phyloP scores from a whole-genome alignment of 2,888 invertebrate genomes.

The Ornithoptera priamus region DNA sequence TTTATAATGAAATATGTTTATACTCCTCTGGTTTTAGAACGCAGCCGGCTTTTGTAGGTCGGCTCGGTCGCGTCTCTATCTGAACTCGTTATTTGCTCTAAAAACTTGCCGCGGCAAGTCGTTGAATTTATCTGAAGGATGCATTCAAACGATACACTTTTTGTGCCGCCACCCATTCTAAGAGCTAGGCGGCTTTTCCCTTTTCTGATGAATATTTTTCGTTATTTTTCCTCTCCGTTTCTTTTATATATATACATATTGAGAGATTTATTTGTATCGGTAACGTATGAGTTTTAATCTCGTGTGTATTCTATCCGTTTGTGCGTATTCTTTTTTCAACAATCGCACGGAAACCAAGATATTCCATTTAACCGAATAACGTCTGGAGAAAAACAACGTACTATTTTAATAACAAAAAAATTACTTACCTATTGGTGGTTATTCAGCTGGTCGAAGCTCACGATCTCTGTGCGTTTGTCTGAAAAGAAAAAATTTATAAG shows the following conservation, averaged over 20 bases:
- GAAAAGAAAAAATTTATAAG: slow-evolving; percentile 2
- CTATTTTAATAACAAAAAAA: too few species aligned
- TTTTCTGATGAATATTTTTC: slow-evolving; percentile 1
- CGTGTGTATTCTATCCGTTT: not conserved
- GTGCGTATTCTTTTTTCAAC: too few species aligned
- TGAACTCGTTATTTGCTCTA: slow-evolving; percentile 27
- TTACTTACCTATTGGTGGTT: slow-evolving; percentile 15
- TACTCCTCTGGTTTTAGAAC: slow-evolving; percentile 40
- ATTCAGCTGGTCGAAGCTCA: slow-evolving; percentile 1
- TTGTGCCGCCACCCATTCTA: slow-evolving; percentile 21
- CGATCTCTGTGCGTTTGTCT: slow-evolving; percentile 15
- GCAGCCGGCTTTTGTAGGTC: slow-evolving; percentile 37
- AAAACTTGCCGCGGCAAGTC: slow-evolving; percentile 24
- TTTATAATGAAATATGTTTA: slow-evolving; percentile 45
- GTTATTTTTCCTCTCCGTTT: too few species aligned
- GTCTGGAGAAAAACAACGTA: too few species aligned
- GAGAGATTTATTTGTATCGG: not conserved
- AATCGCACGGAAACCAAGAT: too few species aligned
- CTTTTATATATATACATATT: not conserved
- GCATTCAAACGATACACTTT: slow-evolving; percentile 23
- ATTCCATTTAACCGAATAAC: too few species aligned
- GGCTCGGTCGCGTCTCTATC: slow-evolving; percentile 20
- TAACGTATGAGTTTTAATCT: not conserved
- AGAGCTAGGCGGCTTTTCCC: not conserved
- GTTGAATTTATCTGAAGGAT: slow-evolving; percentile 27